Conservation (phyloP, 2,113 vertebrate genomes). For the Hiodon alosoides region DNA sequence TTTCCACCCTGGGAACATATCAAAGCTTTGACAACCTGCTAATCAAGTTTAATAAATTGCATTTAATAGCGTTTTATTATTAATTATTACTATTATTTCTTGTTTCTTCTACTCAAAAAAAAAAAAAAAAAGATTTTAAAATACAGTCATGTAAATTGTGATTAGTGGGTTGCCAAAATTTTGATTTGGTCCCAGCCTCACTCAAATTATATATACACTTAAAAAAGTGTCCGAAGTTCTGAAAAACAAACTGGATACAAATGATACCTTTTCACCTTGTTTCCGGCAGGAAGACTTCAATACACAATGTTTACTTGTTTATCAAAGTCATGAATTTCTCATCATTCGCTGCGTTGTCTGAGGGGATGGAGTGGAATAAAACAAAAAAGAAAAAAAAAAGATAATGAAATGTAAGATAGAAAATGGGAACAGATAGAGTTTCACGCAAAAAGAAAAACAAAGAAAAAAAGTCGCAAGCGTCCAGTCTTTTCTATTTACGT, state of each 20-base stretch:
- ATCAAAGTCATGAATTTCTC: constrained; percentile 36
- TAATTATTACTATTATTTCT: too few species aligned
- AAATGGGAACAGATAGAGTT: constrained; percentile 37
- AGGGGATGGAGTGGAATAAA: constrained; percentile 21
- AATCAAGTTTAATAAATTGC: too few species aligned
- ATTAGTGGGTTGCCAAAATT: too few species aligned
- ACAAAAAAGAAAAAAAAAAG: background rate
- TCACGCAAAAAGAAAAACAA: constrained; percentile 37
- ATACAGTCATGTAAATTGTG: too few species aligned
- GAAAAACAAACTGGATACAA: background rate
- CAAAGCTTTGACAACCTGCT: too few species aligned
- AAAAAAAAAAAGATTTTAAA: too few species aligned
- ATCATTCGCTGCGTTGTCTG: constrained; percentile 18
- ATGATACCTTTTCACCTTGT: background rate
- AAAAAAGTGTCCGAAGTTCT: background rate
- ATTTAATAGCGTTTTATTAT: too few species aligned
- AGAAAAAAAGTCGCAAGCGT: constrained; percentile 35
- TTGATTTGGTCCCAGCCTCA: too few species aligned
- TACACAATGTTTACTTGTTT: constrained; percentile 41
- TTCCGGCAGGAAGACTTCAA: constrained; percentile 23
- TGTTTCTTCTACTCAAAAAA: too few species aligned
- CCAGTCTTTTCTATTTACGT: constrained; percentile 51
- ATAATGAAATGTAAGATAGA: background rate
- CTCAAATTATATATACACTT: constrained; percentile 13
- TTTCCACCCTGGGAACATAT: too few species aligned